Base-by-base conservation (phyloP, 35 echinoderm and acorn worm species). In the Hemicentrotus pulcherrimus region DNA sequence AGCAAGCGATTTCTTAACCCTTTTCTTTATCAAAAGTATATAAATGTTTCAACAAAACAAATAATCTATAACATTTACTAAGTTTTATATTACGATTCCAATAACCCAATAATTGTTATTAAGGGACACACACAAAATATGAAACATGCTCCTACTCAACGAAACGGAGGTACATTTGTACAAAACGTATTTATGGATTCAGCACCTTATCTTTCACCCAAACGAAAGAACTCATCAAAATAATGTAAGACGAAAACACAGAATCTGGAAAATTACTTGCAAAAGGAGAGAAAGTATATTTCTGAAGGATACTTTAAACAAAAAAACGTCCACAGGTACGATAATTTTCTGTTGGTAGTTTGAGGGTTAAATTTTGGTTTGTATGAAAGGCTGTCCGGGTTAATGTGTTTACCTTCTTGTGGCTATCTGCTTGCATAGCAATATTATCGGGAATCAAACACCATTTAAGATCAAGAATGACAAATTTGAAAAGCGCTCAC, bases 381-480 rank as follows among this genome's bases (percentile, higher is more conserved):
- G 65, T 22, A 78, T 78, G 65, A 78, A 78, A 78, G 65, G 65
- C 65, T n/a, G 65, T 78, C 65, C 24, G 65, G 65, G 65, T 78
- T 78, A 78, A 78, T 78, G 65, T 78, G 65, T 78, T 78, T 78
- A 78, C 65, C 24, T 78, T 78, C 65, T 78, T 78, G 65, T 78
- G 65, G 65, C 65, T 78, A 78, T 78, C 65, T 78, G 65, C 65
- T 78, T 78, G 65, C 65, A 78, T n/a, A 78, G 65, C 65, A 78
- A 78, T 78, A 78, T 78, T 78, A 78, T 78, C 65, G 65, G 65
- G 65, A 78, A 78, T 78, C 65, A 78, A 78, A 78, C 22, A 78
- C 65, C 65, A 78, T 78, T 78, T 78, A 78, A 78, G 65, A 78
- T 78, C 65, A 78, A 78, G 65, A 78, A 78, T 78, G 65, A 78